Evolutionary conservation across 2,888 invertebrate genomes (phyloP).

Genomic region (Drosophila aldrichi): DNA sequence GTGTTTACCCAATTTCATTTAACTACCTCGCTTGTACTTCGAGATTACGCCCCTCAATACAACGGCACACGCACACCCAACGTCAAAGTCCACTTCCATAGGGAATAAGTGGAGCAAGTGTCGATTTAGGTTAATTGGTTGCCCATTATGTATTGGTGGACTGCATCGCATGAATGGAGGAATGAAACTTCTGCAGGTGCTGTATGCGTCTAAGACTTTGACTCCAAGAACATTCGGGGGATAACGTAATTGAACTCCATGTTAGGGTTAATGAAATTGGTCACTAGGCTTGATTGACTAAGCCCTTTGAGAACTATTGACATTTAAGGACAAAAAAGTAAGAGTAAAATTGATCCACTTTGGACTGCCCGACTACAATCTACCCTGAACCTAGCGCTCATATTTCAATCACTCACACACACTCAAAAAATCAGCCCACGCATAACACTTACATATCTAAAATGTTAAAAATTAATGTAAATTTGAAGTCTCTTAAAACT

Average conservation of each 20-base stretch:
- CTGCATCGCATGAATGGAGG: slow-evolving; percentile 47
- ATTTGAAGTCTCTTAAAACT: too few species aligned
- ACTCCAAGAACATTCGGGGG: slow-evolving; percentile 24
- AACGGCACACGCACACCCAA: slow-evolving; percentile 57
- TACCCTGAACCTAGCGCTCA: background rate
- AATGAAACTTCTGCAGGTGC: slow-evolving; percentile 48
- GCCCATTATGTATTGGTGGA: slow-evolving; percentile 50
- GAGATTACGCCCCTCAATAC: slow-evolving; percentile 31
- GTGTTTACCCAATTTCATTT: slow-evolving; percentile 73
- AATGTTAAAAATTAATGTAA: too few species aligned
- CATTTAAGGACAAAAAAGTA: background rate
- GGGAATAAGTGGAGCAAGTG: slow-evolving; percentile 19
- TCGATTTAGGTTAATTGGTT: slow-evolving; percentile 76
- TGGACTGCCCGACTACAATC: background rate
- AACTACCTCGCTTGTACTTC: slow-evolving; percentile 38
- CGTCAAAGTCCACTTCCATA: slow-evolving; percentile 20
- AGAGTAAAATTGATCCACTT: background rate
- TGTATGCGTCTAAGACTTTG: slow-evolving; percentile 55
- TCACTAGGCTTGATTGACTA: slow-evolving; percentile 47
- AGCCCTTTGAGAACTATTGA: slow-evolving; percentile 7
- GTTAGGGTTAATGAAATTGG: slow-evolving; percentile 31
- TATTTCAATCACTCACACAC: too few species aligned
- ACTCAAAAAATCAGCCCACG: too few species aligned
- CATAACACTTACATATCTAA: too few species aligned
- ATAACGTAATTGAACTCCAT: background rate